Percentiles rank a stretch among this genome's conserved stretches.
phyloP scores from a whole-genome alignment of 2,888 invertebrate genomes.

The Chalcosyrphus nemorum region DNA sequence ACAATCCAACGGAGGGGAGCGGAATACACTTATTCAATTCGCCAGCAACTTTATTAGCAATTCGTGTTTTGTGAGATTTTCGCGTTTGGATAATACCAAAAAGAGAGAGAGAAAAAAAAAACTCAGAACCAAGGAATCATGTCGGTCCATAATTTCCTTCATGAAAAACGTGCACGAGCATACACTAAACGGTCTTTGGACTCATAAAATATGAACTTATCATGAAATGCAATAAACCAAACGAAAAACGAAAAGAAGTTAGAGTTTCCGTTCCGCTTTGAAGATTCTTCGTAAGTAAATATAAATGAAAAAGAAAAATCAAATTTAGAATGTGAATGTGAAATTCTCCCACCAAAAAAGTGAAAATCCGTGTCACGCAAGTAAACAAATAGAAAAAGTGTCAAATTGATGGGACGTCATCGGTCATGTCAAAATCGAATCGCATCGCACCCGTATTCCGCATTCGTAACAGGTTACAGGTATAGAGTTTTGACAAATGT shows the following conservation, averaged over 20 bases:
- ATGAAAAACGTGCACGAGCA: constrained; percentile 56
- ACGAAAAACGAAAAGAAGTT: neutral
- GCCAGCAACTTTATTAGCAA: constrained; percentile 43
- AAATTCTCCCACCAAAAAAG: neutral
- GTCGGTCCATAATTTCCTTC: constrained; percentile 41
- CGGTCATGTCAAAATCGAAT: constrained; percentile 29
- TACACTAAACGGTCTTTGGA: constrained; percentile 33
- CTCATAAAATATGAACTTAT: constrained; percentile 40
- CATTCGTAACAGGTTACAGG: constrained; percentile 39
- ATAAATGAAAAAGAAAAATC: neutral
- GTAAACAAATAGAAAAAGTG: constrained; percentile 16
- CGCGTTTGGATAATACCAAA: too few relatives aligned
- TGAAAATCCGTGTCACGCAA: neutral
- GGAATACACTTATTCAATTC: constrained; percentile 4
- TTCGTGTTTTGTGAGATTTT: constrained; percentile 46
- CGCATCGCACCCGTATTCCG: constrained; percentile 17
- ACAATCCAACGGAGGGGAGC: neutral
- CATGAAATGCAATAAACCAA: constrained; percentile 32
- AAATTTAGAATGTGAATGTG: neutral
- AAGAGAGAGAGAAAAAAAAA: neutral
- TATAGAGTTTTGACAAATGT: constrained; percentile 48
- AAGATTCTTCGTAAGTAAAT: constrained; percentile 1
- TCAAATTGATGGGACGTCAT: constrained; percentile 29
- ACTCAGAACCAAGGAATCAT: constrained; percentile 27
- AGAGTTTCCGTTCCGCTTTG: constrained; percentile 1